Evolutionary conservation across 2,888 invertebrate genomes (phyloP), one percentile per base, ranked within the genome.

Genomic region (Cantharis flavilabris): DNA sequence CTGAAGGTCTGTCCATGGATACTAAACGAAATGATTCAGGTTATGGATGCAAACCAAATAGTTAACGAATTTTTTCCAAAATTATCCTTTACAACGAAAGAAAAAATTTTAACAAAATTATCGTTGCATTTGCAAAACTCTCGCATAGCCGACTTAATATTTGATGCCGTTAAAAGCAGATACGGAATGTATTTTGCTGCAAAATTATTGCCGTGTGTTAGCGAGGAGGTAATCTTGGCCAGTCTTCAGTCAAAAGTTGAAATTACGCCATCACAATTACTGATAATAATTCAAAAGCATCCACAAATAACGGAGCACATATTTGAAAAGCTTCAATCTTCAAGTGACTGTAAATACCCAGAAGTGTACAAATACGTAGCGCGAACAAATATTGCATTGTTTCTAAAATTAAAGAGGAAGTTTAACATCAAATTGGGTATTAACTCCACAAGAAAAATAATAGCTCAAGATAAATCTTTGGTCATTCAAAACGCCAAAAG

Each of bases 81-180:
- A 14, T 28, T 76, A 16, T 79, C 80, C 4, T 80, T 77, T 69
- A 76, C 69, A 18, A 62, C 70, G 1, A 74, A 78, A 73, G 70
- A 76, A 74, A 79, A 76, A 63, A n/a, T 80, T 20, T 62, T 78
- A 7, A 76, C 73, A 23, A 73, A 77, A 20, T 72, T 80, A n/a
- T 69, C 77, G 0, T 63, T 71, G 14, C 70, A 72, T 69, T 33
- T 78, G 33, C 23, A 9, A n/a, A 69, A 77, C 26, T 23, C 28
- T 26, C 26, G 69, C 30, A 23, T 18, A n/a, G 75, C 75, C 3
- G 73, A 80, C 70, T 62, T 14, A 20, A 67, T 76, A 72, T 79
- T 79, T 72, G 67, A 73, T 16, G 67, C 75, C 2, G 62, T 80
- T n/a, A 70, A 71, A 49, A n/a, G 70, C 11, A 79, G 75, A 28